phyloP scores from a whole-genome alignment of 2,888 invertebrate species.

The Trissolcus brochymenae region DNA sequence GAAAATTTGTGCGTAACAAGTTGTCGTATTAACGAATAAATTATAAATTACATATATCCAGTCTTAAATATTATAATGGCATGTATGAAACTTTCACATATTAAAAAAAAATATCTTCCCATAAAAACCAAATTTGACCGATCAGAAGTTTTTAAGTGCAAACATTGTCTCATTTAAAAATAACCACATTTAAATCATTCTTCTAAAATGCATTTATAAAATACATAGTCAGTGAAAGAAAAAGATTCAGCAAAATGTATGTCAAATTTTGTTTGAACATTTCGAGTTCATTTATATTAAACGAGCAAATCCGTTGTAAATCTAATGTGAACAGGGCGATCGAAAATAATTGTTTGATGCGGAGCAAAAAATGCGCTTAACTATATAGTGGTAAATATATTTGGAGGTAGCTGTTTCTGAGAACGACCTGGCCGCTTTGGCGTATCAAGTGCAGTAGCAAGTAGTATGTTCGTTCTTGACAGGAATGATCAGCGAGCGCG shows the following conservation, averaged over 20 bases:
- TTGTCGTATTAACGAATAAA: slow-evolving; percentile 50
- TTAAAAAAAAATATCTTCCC: too few relatives aligned
- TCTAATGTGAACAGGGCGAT: slow-evolving; percentile 10
- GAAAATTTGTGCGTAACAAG: slow-evolving; percentile 57
- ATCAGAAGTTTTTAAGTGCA: too few relatives aligned
- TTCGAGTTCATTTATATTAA: too few relatives aligned
- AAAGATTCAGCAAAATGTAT: too few relatives aligned
- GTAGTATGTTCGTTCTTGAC: slow-evolving; percentile 53
- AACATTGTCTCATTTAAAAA: too few relatives aligned
- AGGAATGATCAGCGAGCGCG: slow-evolving; percentile 52
- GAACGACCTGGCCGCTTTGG: slow-evolving; percentile 66
- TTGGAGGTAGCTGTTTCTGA: slow-evolving; percentile 63
- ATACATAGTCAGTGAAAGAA: too few relatives aligned
- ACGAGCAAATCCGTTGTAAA: slow-evolving; percentile 2
- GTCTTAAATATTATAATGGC: too few relatives aligned
- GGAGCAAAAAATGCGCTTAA: slow-evolving; percentile 35
- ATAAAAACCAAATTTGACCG: too few relatives aligned
- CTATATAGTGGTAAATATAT: slow-evolving; percentile 61
- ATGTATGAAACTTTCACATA: too few relatives aligned
- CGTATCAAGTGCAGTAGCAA: slow-evolving; percentile 64
- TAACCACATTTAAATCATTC: too few relatives aligned
- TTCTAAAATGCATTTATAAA: too few relatives aligned
- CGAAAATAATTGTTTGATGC: slow-evolving; percentile 39
- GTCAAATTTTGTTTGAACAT: too few relatives aligned
- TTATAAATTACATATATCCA: background rate